These are phyloP conservation scores for Cottus gobio DNA, from an alignment of 2,113 vertebrate species.

Conservation along the genomic window DNA sequence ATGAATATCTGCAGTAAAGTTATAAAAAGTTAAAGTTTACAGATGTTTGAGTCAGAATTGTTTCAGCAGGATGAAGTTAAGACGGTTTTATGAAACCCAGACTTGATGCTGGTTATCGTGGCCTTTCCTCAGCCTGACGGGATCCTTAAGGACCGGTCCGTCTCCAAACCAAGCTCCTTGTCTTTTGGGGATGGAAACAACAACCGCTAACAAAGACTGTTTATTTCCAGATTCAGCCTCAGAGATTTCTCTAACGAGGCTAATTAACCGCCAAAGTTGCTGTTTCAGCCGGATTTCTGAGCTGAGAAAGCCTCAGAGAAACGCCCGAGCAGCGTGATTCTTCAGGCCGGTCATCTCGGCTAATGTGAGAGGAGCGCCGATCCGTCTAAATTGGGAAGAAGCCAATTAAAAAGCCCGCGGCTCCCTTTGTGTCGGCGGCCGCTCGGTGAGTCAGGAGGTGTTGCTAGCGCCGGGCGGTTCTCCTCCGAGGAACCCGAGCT, in stretches of 20 bases:
- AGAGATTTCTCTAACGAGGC: conserved; percentile 67
- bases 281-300: conserved; percentile 58
- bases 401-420: conserved; percentile 67
- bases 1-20: too few relatives aligned
- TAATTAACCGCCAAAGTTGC: conserved; percentile 74
- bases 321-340: conserved; percentile 44
- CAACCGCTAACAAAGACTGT: conserved; percentile 58
- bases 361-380: conserved; percentile 63
- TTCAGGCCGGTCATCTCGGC: conserved; percentile 56
- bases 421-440: conserved; percentile 14
- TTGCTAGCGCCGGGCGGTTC: conserved; percentile 46
- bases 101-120: too few relatives aligned
- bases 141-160: too few relatives aligned
- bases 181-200: conserved; percentile 34
- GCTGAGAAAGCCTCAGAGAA: conserved; percentile 63
- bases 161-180: conserved; percentile 12
- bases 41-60: too few relatives aligned
- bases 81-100: too few relatives aligned
- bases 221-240: conserved; percentile 67
- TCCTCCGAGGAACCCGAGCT: conserved; percentile 29
- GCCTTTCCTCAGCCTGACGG: too few relatives aligned
- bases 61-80: too few relatives aligned
- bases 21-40: too few relatives aligned
- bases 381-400: conserved; percentile 60
- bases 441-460: conserved; percentile 52